A percentile compares a stretch with the other conserved stretches of the same genome.
phyloP scores from a whole-genome alignment of 1,140 invertebrate species.

The Eumaeus atala region DNA sequence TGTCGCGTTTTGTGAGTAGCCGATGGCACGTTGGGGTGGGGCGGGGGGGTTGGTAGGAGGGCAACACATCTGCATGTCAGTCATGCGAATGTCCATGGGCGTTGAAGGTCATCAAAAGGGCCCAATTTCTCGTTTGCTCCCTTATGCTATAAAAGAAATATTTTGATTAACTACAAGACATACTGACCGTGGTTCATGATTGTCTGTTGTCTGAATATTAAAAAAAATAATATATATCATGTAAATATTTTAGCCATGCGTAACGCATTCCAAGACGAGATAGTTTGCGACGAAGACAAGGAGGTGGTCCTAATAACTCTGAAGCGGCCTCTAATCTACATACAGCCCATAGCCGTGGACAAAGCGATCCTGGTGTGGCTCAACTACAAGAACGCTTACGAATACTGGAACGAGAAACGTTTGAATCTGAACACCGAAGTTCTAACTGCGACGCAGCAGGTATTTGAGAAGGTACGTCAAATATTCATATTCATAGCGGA shows the following conservation, averaged over 20 bases:
- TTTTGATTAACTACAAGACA: no score
- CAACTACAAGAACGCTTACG: constrained; percentile 98
- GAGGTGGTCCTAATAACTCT: constrained; percentile 95
- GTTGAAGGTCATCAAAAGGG: no score
- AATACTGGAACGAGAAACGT: constrained; percentile 98
- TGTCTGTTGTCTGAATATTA: no score
- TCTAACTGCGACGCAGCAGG: constrained; percentile 86
- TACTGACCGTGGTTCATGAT: no score
- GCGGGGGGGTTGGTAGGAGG: no score
- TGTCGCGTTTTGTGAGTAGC: no score
- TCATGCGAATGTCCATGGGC: no score
- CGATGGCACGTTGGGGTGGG: no score
- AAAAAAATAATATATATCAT: no score
- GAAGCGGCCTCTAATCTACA: constrained; percentile 92
- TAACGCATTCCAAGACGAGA: constrained; percentile 93
- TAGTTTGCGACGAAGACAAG: constrained; percentile 90
- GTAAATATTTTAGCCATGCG: constrained; percentile 74
- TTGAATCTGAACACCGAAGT: constrained; percentile 91
- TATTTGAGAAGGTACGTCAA: constrained; percentile 70
- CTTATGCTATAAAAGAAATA: no score
- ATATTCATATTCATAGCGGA: neutral
- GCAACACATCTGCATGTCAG: no score
- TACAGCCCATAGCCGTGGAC: constrained; percentile 96
- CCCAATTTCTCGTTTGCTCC: no score
- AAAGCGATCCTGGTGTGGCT: constrained; percentile 97